Conservation (phyloP, 2,113 vertebrate genomes). For the Chamaea fasciata region DNA sequence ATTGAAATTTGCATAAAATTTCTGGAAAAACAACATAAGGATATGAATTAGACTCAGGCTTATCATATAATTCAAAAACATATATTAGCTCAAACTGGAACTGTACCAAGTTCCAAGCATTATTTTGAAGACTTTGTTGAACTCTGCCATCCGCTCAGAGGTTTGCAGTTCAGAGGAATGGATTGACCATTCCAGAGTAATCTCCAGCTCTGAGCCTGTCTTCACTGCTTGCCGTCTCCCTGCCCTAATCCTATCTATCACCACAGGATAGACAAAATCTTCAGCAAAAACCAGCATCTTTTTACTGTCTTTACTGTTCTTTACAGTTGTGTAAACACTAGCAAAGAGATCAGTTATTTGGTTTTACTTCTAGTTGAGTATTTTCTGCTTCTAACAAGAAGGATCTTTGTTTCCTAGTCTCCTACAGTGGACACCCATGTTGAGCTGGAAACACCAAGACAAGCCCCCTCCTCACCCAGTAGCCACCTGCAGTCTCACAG, state of each 20-base stretch:
- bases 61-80: neutral
- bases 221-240: neutral
- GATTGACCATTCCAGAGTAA: neutral
- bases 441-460: neutral
- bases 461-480: neutral
- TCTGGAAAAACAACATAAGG: neutral
- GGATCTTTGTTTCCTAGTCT: neutral
- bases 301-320: neutral
- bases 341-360: neutral
- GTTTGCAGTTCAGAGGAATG: neutral
- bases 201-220: neutral
- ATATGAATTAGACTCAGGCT: neutral
- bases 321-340: neutral
- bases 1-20: neutral
- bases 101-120: neutral
- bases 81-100: neutral
- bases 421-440: rapidly evolving
- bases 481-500: neutral
- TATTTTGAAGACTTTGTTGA: neutral
- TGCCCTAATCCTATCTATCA: neutral
- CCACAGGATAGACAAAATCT: neutral
- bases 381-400: neutral
- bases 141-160: neutral
- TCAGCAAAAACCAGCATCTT: neutral
- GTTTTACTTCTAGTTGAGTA: neutral